Conservation (phyloP, 2,888 invertebrate species). For the Cryptus viduatorius region DNA sequence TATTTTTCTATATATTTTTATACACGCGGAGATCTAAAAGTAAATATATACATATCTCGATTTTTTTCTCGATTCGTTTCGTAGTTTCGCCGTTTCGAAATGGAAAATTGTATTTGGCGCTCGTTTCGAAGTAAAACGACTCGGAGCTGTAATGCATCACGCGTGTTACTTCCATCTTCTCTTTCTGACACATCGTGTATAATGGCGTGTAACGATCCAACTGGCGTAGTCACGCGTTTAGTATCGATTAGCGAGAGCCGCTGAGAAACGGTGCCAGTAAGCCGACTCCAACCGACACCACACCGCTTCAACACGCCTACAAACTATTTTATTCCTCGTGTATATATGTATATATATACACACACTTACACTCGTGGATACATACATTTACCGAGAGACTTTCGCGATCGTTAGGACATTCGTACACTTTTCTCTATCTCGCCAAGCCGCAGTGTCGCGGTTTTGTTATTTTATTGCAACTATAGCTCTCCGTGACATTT, state of each 20-base stretch:
- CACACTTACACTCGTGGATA: neutral
- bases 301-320: constrained; percentile 8
- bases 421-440: constrained; percentile 50
- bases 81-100: neutral
- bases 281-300: constrained; percentile 51
- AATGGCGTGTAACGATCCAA: constrained; percentile 55
- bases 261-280: constrained; percentile 69
- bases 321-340: constrained; percentile 37
- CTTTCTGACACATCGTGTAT: constrained; percentile 46
- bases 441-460: neutral
- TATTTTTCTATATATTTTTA: neutral
- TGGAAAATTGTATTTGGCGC: neutral
- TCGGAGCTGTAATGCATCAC: neutral
- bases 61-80: neutral
- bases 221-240: constrained; percentile 62
- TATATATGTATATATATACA: neutral
- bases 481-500: constrained; percentile 36
- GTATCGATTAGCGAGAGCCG: constrained; percentile 70
- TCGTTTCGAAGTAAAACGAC: neutral
- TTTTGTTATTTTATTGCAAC: neutral
- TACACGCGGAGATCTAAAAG: neutral
- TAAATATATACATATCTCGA: neutral
- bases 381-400: constrained; percentile 23
- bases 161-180: constrained; percentile 10
- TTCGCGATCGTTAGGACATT: constrained; percentile 57